Conservation (phyloP, 2,113 vertebrate species). For the Ornithorhynchus anatinus region DNA sequence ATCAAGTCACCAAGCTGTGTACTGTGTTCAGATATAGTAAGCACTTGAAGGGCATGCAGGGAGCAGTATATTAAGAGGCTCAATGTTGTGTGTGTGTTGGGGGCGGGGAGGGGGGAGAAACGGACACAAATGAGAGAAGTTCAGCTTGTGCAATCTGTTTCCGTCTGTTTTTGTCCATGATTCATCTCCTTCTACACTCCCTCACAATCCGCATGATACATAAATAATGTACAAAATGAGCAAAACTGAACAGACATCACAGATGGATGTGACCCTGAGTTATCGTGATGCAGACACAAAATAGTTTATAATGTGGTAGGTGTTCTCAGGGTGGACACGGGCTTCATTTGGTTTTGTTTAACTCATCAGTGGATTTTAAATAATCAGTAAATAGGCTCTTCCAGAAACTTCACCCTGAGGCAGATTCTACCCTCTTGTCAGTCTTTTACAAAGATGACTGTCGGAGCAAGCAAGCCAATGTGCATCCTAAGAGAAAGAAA, state of each 20-base stretch:
- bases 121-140: not conserved
- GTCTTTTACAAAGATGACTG: conserved; percentile 20
- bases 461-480: conserved; percentile 9
- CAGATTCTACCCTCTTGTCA: conserved; percentile 4
- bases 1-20: not conserved
- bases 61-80: not conserved
- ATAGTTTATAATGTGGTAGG: not conserved
- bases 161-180: conserved; percentile 44
- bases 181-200: conserved; percentile 56
- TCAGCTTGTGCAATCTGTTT: conserved; percentile 48
- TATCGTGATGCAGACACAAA: not conserved
- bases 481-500: conserved; percentile 7
- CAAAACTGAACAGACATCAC: conserved; percentile 20
- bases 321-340: not conserved
- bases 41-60: not conserved
- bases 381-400: conserved; percentile 26
- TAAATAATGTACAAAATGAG: conserved; percentile 60
- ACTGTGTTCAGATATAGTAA: not conserved
- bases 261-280: conserved; percentile 29
- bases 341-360: conserved; percentile 11
- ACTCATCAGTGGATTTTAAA: conserved; percentile 10
- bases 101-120: not conserved
- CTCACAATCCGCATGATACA: conserved; percentile 49
- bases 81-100: not conserved
- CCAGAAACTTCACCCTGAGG: conserved; percentile 5